Base-by-base conservation (phyloP, 2,113 vertebrate species). In the Pseudopodoces humilis region DNA sequence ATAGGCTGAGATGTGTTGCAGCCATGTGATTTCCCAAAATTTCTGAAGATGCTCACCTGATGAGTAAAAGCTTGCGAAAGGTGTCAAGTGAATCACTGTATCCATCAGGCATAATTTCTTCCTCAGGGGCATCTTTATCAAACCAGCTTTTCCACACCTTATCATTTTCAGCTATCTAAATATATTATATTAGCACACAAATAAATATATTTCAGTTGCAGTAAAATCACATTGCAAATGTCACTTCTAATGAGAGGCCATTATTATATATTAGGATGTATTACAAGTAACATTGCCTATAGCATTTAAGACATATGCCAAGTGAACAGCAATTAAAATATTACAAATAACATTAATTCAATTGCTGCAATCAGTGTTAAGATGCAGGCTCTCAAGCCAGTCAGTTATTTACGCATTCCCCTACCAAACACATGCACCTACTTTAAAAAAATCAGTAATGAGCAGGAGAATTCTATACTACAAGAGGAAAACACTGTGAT, bases 71-170 rank as follows among this genome's bases (percentile, higher is more conserved):
- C 72, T 97, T 98, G 21, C 74, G 96, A 68, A 96, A 98, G 9
- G 96, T 97, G 44, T 98, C 98, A 35, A 98, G 94, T 2, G 97
- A 96, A 39, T 98, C 97, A 19, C 80, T 98, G 59, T 98, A 98
- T 79, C 98, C 98, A 75, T 98, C 93, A 30, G 98, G 98, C 43
- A 98, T 98, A 39, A 97, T 49, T 92, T 98, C 97, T 90, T 98
- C 98, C 89, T 98, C 98, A 2, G 98, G 98, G 84, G 97, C 95
- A 43, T 98, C 97, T 86, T 96, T 97, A 83, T 98, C 98, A 94
- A 98, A 98, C 98, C 98, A 98, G 31, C 8, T 83, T 82, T 98
- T 98, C 98, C 98, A 98, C 18, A 55, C 92, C 37, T 98, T 98
- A 65, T 98, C 98, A 88, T 94, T 96, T 41, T 30, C 31, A 20